Conservation (phyloP, 2,888 invertebrate genomes). For the Hymenopus coronatus region DNA sequence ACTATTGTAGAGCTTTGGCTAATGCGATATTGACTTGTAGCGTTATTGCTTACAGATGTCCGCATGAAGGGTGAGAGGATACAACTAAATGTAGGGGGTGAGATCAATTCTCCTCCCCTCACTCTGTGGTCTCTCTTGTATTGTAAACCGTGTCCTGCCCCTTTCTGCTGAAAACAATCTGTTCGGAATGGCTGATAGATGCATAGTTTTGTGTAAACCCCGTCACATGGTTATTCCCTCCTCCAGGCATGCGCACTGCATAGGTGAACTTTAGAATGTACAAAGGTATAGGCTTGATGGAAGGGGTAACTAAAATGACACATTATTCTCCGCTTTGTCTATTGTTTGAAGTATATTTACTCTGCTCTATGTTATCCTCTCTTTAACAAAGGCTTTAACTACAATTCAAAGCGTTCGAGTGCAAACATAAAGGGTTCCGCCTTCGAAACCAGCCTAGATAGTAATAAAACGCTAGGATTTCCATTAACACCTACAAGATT, state of each 20-base stretch:
- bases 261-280: not conserved
- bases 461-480: not conserved
- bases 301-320: not conserved
- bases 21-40: not conserved
- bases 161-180: slow-evolving; percentile 3
- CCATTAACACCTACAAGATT: not conserved
- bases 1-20: not conserved
- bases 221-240: not conserved
- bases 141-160: not conserved
- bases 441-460: not conserved
- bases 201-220: not conserved
- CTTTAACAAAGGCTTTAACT: not conserved
- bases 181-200: slow-evolving; percentile 17
- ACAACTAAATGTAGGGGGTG: slow-evolving; percentile 7
- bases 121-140: slow-evolving; percentile 4
- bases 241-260: not conserved
- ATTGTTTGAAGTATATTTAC: not conserved
- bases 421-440: not conserved
- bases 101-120: slow-evolving; percentile 7
- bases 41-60: slow-evolving; percentile 3
- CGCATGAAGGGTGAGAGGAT: not conserved
- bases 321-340: not conserved
- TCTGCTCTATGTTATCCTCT: not conserved
- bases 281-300: not conserved
- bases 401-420: not conserved